Base-by-base conservation (phyloP, 2,888 invertebrate genomes). In the Junonia oenone region DNA sequence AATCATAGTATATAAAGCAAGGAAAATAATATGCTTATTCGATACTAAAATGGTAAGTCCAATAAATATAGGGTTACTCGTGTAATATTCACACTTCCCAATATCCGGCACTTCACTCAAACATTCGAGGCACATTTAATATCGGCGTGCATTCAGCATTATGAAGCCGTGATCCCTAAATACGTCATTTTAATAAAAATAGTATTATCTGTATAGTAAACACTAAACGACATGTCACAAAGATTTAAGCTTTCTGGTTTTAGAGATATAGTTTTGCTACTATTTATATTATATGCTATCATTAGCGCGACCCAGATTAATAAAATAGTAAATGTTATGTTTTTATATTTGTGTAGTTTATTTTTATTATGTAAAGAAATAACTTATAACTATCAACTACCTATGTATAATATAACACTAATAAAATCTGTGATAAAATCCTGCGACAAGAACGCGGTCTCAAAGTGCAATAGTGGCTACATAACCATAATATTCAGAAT, bases 81-180 rank as follows among this genome's bases (percentile, higher is more conserved):
- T 1, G 4, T 11, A 33, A 1, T n/a, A 33, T 33, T n/a, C n/a
- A 11, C 35, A 40, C 15, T 14, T 29, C 19, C 19, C 38, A 53
- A 53, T 40, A 53, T 46, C 38, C 38, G 38, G 27, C 4, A 11
- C 37, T 53, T n/a, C 53, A 47, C 46, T 53, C 46, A 47, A 31
- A 53, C 45, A 13, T 14, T 11, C 31, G n/a, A n/a, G 37, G 17
- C n/a, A 26, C 37, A 14, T 40, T 53, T 53, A 47, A 53, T 53
- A 40, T 29, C 22, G 29, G 29, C 19, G 46, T 37, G 6, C 38
- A 47, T 14, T 31, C 29, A 52, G 11, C 14, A 38, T 46, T 15
- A 22, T 53, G 29, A 31, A 19, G 38, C 38, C 33, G 13, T 33
- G 45, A 46, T 19, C 46, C 38, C 46, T 53, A 46, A 47, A 53